Evolutionary conservation across 2,113 vertebrate species (phyloP), one percentile per base, ranked within the genome.

Genomic region (Scartelaos histophorus): DNA sequence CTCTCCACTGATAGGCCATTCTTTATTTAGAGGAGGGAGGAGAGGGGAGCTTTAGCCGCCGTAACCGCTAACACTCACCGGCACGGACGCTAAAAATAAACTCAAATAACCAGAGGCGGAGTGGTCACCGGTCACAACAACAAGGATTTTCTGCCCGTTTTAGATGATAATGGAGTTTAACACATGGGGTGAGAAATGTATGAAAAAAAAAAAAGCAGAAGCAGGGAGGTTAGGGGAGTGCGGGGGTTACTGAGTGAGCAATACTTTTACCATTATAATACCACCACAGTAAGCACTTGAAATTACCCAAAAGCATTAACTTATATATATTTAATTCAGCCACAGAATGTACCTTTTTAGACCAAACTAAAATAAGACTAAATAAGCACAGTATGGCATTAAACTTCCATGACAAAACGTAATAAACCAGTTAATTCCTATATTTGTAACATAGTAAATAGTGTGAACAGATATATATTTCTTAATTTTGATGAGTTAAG

Each of bases 1-100:
- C 86, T 79, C 83, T 72, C 22, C 79, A 69, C 85, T 78, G 88
- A 91, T 90, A 88, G 83, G 74, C 76, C 77, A 82, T 71, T 85
- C 87, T 87, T 89, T 89, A 91, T 89, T 87, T 91, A 85, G 82
- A 62, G 3, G 69, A 61, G 84, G 85, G 83, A 82, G 70, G 88
- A 85, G 87, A 83, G 81, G 83, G 70, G 79, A 73, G 81, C 71
- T 61, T 82, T 80, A 81, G 62, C 76, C 70, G 47, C 53, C 10
- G 45, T 10, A 43, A 7, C 38, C 66, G 71, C 65, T 49, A 24
- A 71, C 73, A 66, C 76, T 81, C 76, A 82, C 72, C 57, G 46
- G 43, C 77, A 66, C 67, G 15, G 7, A 43, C 5, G 64, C 83
- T 81, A 85, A 90, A 90, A 88, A 90, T 90, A 89, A 82, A 80